A percentile compares a stretch with the other conserved stretches of the same genome.
phyloP scores from a whole-genome alignment of 2,797 vertebrate species.

The Gymnoscopelus microlampas region DNA sequence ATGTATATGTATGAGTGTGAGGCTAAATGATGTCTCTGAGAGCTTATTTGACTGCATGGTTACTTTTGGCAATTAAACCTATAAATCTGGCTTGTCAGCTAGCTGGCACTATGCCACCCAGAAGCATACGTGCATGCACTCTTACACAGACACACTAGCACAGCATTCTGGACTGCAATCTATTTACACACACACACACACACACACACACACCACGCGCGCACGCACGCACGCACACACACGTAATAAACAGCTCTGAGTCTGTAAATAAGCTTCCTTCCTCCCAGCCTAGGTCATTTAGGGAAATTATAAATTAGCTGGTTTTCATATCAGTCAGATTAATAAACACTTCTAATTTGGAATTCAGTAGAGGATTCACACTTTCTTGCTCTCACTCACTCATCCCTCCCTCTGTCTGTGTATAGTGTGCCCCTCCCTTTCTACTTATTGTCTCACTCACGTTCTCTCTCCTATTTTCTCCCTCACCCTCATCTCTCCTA shows the following conservation, averaged over 20 bases:
- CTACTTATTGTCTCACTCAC: background rate
- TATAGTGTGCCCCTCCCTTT: background rate
- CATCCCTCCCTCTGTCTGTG: background rate
- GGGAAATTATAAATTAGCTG: slow-evolving; percentile 36
- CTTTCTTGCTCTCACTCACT: background rate
- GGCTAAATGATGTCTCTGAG: slow-evolving; percentile 91
- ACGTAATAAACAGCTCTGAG: slow-evolving; percentile 18
- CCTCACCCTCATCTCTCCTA: background rate
- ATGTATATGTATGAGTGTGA: slow-evolving; percentile 60
- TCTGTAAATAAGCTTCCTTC: slow-evolving; percentile 25
- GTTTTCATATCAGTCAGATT: slow-evolving; percentile 35
- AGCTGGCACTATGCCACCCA: slow-evolving; percentile 83
- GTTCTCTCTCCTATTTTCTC: background rate
- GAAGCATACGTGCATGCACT: slow-evolving; percentile 36
- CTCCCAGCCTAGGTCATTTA: slow-evolving; percentile 38
- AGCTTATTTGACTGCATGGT: slow-evolving; percentile 96
- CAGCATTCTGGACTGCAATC: background rate
- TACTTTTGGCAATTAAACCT: slow-evolving; percentile 97
- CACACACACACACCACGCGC: slow-evolving; percentile 13
- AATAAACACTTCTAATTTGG: slow-evolving; percentile 27
- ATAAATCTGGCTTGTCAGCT: slow-evolving; percentile 94
- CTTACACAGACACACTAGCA: slow-evolving; percentile 38
- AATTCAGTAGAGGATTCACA: slow-evolving; percentile 3
- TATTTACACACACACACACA: slow-evolving; percentile 52
- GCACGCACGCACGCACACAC: slow-evolving; percentile 25